Conservation (phyloP, 2,113 vertebrate species). For the Hemichromis elongatus region DNA sequence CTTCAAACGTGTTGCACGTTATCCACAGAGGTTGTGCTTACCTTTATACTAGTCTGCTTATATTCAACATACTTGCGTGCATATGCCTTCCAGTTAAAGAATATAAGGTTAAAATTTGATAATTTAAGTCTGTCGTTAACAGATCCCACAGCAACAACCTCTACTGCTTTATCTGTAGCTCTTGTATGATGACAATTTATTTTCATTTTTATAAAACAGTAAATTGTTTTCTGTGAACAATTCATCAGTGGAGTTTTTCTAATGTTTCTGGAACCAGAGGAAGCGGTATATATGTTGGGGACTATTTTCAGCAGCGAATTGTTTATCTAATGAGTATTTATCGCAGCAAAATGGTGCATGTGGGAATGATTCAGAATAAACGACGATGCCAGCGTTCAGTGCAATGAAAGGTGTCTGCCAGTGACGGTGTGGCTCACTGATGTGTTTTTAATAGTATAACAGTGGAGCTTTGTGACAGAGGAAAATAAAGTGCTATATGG, state of each 20-base stretch:
- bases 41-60: background rate
- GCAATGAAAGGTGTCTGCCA: background rate
- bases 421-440: background rate
- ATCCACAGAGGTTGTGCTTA: background rate
- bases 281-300: background rate
- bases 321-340: background rate
- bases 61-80: background rate
- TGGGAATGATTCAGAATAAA: background rate
- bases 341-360: background rate
- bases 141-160: background rate
- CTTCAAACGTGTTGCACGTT: background rate
- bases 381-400: background rate
- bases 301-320: background rate
- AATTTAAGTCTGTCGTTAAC: background rate
- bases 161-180: background rate
- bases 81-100: background rate
- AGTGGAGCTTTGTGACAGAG: background rate
- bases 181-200: background rate
- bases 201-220: background rate
- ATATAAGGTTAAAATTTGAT: background rate
- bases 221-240: background rate
- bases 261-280: background rate
- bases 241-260: background rate
- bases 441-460: background rate
- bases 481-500: background rate